A percentile compares a stretch with the other conserved stretches of the same genome.
phyloP scores from a whole-genome alignment of 2,113 vertebrate species.

The Tamias sibiricus region DNA sequence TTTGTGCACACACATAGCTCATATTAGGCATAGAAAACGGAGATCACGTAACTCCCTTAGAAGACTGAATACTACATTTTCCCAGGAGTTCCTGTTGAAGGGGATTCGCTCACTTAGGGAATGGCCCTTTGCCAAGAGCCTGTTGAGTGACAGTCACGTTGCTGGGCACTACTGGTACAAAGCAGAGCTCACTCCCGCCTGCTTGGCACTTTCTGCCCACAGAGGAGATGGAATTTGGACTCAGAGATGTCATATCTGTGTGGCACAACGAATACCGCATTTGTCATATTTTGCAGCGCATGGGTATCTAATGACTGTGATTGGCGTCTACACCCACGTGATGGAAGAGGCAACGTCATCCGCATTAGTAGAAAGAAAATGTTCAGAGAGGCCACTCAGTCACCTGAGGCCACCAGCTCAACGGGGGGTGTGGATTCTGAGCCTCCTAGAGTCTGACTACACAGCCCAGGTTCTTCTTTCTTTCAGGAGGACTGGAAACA shows the following conservation, averaged over 20 bases:
- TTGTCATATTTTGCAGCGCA: too few relatives aligned
- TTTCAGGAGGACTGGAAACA: not conserved
- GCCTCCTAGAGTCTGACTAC: fast-evolving
- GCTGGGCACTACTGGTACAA: fast-evolving
- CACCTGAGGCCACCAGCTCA: not conserved
- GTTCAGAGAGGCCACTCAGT: too few relatives aligned
- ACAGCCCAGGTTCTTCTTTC: not conserved
- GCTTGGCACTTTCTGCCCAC: not conserved
- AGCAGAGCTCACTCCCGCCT: not conserved
- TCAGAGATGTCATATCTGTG: too few relatives aligned
- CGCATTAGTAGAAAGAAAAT: not conserved
- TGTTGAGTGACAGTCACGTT: fast-evolving
- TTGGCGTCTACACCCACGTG: not conserved
- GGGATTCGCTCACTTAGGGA: not conserved
- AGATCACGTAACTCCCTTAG: not conserved
- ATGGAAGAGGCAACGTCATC: fast-evolving
- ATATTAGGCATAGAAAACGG: not conserved
- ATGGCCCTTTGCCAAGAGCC: not conserved
- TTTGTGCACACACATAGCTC: not conserved
- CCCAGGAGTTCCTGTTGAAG: not conserved
- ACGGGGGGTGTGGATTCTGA: too few relatives aligned
- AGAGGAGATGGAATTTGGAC: not conserved
- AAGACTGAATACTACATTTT: not conserved
- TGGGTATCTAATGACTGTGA: not conserved
- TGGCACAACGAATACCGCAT: fast-evolving